Evolutionary conservation across 2,888 invertebrate genomes (phyloP).

Genomic region (Pelosia muscerda): DNA sequence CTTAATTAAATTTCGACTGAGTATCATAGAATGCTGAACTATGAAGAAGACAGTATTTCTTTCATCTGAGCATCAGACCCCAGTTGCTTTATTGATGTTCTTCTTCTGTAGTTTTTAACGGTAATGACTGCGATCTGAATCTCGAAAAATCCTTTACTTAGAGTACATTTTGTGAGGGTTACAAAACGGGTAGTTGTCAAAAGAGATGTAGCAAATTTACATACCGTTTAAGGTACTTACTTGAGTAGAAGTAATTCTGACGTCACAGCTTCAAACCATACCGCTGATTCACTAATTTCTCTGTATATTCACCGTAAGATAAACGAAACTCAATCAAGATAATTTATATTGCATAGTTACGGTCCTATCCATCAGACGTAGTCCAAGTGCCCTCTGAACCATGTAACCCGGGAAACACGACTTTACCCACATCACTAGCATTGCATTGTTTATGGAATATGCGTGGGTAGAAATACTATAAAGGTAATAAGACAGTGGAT

Average conservation of each 20-base stretch:
- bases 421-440: conserved; percentile 37
- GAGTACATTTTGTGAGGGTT: no score
- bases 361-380: conserved; percentile 58
- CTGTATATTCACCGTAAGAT: not conserved
- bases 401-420: conserved; percentile 56
- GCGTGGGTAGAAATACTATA: conserved; percentile 24
- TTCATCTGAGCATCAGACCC: no score
- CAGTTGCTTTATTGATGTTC: no score
- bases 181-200: no score
- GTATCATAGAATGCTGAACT: no score
- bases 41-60: no score
- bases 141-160: no score
- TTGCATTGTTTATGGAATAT: conserved; percentile 37
- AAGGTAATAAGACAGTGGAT: conserved; percentile 1
- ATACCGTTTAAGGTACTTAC: no score
- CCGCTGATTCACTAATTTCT: not conserved
- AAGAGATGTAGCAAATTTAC: no score
- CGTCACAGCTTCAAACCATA: not conserved
- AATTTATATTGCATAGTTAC: conserved; percentile 56
- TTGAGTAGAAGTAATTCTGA: no score
- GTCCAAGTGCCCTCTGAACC: conserved; percentile 50
- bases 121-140: no score
- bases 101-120: no score
- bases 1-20: not conserved
- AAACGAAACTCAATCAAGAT: conserved; percentile 26